Percentiles rank a stretch among this genome's conserved stretches.
Conservation (phyloP, 2,888 invertebrate genomes). For the Acleris laterana region DNA sequence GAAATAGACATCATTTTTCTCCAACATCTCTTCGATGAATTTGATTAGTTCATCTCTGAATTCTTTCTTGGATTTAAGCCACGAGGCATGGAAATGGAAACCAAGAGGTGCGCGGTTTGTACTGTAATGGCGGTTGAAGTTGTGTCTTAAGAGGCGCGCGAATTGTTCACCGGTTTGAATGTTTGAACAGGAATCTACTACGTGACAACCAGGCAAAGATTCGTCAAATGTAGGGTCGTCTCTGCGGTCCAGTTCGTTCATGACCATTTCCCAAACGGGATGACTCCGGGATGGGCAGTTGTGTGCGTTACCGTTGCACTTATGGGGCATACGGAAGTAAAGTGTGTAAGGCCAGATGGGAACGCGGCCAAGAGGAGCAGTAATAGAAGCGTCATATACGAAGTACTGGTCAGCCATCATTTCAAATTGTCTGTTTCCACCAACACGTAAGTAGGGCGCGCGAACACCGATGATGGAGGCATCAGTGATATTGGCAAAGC, state of each 20-base stretch:
- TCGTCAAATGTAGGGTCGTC: slow-evolving; percentile 97
- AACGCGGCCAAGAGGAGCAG: slow-evolving; percentile 93
- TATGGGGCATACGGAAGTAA: slow-evolving; percentile 98
- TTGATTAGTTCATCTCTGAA: slow-evolving; percentile 95
- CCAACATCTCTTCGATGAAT: slow-evolving; percentile 96
- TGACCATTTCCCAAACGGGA: slow-evolving; percentile 98
- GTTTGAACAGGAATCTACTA: slow-evolving; percentile 97
- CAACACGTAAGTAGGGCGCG: slow-evolving; percentile 94
- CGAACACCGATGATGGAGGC: slow-evolving; percentile 95
- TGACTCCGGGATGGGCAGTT: slow-evolving; percentile 96
- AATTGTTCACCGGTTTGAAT: slow-evolving; percentile 96
- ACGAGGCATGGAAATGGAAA: slow-evolving; percentile 97
- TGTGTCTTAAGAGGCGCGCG: slow-evolving; percentile 94
- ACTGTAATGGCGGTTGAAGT: slow-evolving; percentile 96
- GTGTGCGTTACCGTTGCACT: slow-evolving; percentile 96
- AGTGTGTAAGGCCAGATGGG: slow-evolving; percentile 99
- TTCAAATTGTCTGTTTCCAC: slow-evolving; percentile 97
- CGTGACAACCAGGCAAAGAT: slow-evolving; percentile 96
- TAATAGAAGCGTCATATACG: slow-evolving; percentile 97
- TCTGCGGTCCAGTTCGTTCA: slow-evolving; percentile 96
- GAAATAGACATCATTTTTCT: slow-evolving; percentile 95
- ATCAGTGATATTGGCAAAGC: slow-evolving; percentile 96
- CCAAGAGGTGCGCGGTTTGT: slow-evolving; percentile 97
- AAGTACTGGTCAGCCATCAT: slow-evolving; percentile 99
- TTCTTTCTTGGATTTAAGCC: slow-evolving; percentile 97